Conservation (phyloP, 1,140 invertebrate species). For the Chironomus tepperi region DNA sequence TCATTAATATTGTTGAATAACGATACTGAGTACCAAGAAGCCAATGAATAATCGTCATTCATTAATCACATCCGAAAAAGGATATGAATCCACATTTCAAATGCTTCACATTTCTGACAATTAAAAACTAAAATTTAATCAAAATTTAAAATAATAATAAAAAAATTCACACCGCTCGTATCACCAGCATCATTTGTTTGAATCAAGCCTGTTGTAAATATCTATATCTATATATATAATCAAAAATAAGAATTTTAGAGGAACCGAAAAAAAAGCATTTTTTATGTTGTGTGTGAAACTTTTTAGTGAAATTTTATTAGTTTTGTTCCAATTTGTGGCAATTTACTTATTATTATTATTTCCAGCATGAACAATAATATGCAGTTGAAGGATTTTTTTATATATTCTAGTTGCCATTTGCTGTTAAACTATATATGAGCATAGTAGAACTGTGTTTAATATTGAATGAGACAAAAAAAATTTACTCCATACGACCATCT, state of each 20-base stretch:
- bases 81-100: no score
- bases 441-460: not conserved
- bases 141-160: not conserved
- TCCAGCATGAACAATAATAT: not conserved
- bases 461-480: not conserved
- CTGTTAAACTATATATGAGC: not conserved
- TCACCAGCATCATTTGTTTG: not conserved
- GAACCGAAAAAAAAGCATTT: not conserved
- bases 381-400: not conserved
- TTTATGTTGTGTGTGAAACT: not conserved
- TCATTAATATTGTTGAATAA: no score
- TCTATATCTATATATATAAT: no score
- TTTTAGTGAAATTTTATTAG: not conserved
- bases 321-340: not conserved
- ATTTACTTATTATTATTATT: no score
- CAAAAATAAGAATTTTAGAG: no score
- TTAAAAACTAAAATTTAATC: no score
- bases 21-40: no score
- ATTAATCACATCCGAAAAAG: no score
- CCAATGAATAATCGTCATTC: no score
- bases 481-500: not conserved
- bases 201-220: not conserved
- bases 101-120: no score
- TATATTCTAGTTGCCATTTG: not conserved
- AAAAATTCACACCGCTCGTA: not conserved